phyloP scores from a whole-genome alignment of 2,888 invertebrate genomes.

The Chloroclysta siterata region DNA sequence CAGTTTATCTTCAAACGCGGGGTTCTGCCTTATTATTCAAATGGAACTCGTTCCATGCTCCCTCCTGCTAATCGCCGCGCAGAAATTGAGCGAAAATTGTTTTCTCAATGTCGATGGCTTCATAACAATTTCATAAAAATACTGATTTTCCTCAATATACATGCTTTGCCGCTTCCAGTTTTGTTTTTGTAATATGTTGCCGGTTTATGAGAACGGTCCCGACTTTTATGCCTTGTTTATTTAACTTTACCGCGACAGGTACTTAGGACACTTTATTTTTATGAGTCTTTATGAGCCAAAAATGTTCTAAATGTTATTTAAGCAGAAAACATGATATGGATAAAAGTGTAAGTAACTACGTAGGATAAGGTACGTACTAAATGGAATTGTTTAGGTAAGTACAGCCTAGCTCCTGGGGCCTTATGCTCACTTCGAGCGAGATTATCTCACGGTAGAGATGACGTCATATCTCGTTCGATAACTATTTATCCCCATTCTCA shows the following conservation, averaged over 20 bases:
- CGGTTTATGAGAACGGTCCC: background rate
- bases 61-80: slow-evolving; percentile 17
- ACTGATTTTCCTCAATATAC: slow-evolving; percentile 4
- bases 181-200: background rate
- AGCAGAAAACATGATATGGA: background rate
- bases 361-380: no score
- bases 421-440: no score
- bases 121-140: slow-evolving; percentile 23
- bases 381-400: background rate
- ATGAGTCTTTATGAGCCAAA: background rate
- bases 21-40: slow-evolving; percentile 14
- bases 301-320: background rate
- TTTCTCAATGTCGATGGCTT: slow-evolving; percentile 33
- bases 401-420: no score
- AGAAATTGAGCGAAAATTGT: slow-evolving; percentile 37
- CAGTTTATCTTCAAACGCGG: background rate
- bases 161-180: slow-evolving; percentile 3
- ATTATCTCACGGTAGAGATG: no score
- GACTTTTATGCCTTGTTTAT: slow-evolving; percentile 2
- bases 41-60: slow-evolving; percentile 8
- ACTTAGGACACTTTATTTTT: background rate
- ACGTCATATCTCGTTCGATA: no score
- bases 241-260: background rate
- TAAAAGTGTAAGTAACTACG: background rate
- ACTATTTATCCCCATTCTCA: no score